Conservation (phyloP, 2,888 invertebrate species). For the Prostheceraeus crozeri region DNA sequence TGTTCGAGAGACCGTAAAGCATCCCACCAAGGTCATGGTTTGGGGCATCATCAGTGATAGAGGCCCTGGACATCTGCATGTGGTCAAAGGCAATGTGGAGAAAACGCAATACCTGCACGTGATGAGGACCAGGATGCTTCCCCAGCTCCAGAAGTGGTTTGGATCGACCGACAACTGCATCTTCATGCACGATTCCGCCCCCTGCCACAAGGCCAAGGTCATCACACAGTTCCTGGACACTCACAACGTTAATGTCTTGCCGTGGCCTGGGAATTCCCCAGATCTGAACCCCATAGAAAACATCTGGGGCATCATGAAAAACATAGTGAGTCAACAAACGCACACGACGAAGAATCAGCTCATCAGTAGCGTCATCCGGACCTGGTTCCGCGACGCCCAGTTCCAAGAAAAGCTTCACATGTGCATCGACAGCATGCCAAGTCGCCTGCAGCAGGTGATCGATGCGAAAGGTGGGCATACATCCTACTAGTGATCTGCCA, state of each 20-base stretch:
- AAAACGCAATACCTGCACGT: no score
- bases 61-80: no score
- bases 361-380: slow-evolving; percentile 16
- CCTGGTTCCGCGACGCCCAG: slow-evolving; percentile 16
- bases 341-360: slow-evolving; percentile 25
- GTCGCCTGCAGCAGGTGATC: slow-evolving; percentile 24
- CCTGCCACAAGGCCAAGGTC: slow-evolving; percentile 22
- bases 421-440: slow-evolving; percentile 31
- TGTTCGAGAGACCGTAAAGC: no score
- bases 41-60: no score
- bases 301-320: slow-evolving; percentile 27
- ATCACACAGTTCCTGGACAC: slow-evolving; percentile 4
- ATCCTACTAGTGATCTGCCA: slow-evolving; percentile 21
- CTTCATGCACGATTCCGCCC: slow-evolving; percentile 24
- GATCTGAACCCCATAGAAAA: slow-evolving; percentile 26
- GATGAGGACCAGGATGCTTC: no score
- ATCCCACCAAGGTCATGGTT: no score
- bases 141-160: slow-evolving; percentile 21
- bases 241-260: slow-evolving; percentile 7
- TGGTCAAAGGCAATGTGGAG: no score
- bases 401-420: slow-evolving; percentile 5
- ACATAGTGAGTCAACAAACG: neutral
- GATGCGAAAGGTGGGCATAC: slow-evolving; percentile 24
- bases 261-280: slow-evolving; percentile 25
- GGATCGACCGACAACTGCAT: slow-evolving; percentile 9